Percentiles rank a stretch among this genome's conserved stretches.
phyloP scores from a whole-genome alignment of 92 coral and sea anemone species.

The Virgularia gustaviana region DNA sequence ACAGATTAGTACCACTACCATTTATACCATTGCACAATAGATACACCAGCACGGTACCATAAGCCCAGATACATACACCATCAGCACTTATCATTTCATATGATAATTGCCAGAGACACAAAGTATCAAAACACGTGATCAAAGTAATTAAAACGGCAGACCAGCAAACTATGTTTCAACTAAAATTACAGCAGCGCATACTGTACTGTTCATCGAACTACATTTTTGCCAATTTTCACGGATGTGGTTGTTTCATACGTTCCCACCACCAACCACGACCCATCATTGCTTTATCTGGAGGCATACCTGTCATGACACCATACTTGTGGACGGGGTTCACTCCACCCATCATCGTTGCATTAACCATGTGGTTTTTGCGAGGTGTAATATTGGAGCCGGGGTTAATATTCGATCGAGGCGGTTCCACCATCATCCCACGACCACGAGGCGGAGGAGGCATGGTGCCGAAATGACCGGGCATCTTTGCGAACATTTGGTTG shows the following conservation, averaged over 20 bases:
- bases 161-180: conserved; percentile 25
- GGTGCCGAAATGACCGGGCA: conserved; percentile 35
- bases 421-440: conserved; percentile 60
- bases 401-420: conserved; percentile 38
- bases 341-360: conserved; percentile 35
- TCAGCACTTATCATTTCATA: too few species aligned
- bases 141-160: too few species aligned
- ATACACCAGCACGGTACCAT: too few species aligned
- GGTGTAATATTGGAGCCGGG: neutral
- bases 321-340: conserved; percentile 34
- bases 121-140: too few species aligned
- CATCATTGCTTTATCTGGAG: conserved; percentile 39
- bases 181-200: conserved; percentile 4
- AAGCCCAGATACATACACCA: too few species aligned
- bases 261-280: conserved; percentile 95
- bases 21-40: too few species aligned
- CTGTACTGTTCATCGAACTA: neutral
- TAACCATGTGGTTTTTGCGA: conserved; percentile 40
- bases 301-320: conserved; percentile 20
- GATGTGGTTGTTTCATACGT: conserved; percentile 61
- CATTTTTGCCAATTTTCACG: too few species aligned
- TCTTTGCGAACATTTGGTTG: conserved; percentile 32
- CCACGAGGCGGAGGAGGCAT: conserved; percentile 74
- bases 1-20: too few species aligned
- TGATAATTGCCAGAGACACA: too few species aligned